phyloP scores from a whole-genome alignment of 2,797 vertebrate genomes.

The Muscicapa striata region DNA sequence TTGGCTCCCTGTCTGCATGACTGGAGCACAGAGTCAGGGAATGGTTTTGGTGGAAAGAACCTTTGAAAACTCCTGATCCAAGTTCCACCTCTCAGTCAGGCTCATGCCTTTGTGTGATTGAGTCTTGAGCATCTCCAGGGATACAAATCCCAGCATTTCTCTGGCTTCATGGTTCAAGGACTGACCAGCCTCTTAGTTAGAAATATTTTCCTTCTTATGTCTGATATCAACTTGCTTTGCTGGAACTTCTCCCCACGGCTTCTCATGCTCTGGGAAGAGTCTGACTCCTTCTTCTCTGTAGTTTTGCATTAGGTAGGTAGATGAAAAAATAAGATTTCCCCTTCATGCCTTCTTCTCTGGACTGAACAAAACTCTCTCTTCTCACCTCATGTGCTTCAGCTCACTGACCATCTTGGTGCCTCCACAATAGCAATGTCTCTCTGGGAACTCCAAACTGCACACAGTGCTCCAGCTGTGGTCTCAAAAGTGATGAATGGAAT shows the following conservation, averaged over 20 bases:
- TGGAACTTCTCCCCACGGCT: background rate
- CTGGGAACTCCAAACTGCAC: background rate
- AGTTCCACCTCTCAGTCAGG: background rate
- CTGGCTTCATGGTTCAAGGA: background rate
- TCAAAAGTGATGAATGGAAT: rapidly evolving
- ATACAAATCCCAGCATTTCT: background rate
- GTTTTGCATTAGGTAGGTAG: background rate
- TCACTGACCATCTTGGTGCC: background rate
- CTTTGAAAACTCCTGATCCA: background rate
- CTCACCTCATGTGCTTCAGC: background rate
- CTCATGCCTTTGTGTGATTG: background rate
- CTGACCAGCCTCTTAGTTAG: background rate
- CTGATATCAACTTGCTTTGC: background rate
- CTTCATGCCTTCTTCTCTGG: background rate
- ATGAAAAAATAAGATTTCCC: background rate
- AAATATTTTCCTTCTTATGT: background rate
- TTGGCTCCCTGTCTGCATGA: background rate
- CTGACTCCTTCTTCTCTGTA: background rate
- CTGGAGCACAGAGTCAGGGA: background rate
- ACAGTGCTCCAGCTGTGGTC: background rate
- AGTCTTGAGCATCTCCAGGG: background rate
- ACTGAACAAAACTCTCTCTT: background rate
- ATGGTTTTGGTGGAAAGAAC: background rate
- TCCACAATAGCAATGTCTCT: background rate
- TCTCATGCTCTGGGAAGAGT: background rate